Percentiles rank a stretch among this genome's conserved stretches.
phyloP scores from a whole-genome alignment of 1,140 invertebrate species.

The Pseudomyrmex sp. region DNA sequence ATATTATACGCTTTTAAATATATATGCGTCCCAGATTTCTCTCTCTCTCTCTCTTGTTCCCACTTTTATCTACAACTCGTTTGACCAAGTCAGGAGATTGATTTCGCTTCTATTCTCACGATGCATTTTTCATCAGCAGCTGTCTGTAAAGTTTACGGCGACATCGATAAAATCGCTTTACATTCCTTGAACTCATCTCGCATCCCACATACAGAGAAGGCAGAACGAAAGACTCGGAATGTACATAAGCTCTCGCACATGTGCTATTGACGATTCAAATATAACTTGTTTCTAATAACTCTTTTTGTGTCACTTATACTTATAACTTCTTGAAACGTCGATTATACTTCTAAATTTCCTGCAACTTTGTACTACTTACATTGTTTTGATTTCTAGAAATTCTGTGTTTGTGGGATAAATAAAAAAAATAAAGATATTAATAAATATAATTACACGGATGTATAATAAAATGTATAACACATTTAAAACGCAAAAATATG shows the following conservation, averaged over 20 bases:
- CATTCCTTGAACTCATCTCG: neutral
- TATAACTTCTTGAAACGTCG: neutral
- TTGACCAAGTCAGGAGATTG: neutral
- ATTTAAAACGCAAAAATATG: neutral
- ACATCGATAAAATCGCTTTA: conserved; percentile 26
- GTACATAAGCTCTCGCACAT: neutral
- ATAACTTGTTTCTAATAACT: neutral
- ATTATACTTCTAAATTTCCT: neutral
- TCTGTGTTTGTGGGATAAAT: neutral
- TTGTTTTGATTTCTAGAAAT: too few relatives aligned
- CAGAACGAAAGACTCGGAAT: neutral
- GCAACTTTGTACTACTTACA: too few relatives aligned
- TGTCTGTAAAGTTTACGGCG: conserved; percentile 13
- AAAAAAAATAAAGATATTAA: conserved; percentile 1
- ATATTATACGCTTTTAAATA: too few relatives aligned
- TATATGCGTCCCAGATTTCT: neutral
- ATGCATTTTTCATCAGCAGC: conserved; percentile 24
- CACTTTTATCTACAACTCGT: neutral
- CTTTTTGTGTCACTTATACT: too few relatives aligned
- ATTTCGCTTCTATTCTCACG: neutral
- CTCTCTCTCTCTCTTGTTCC: neutral
- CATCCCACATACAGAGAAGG: neutral
- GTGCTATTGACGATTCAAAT: neutral
- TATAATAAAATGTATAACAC: too few relatives aligned
- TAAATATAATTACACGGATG: neutral